Evolutionary conservation across 2,888 invertebrate species (phyloP), one percentile per base, ranked within the genome.

Genomic region (Phyllotreta cruciferae): DNA sequence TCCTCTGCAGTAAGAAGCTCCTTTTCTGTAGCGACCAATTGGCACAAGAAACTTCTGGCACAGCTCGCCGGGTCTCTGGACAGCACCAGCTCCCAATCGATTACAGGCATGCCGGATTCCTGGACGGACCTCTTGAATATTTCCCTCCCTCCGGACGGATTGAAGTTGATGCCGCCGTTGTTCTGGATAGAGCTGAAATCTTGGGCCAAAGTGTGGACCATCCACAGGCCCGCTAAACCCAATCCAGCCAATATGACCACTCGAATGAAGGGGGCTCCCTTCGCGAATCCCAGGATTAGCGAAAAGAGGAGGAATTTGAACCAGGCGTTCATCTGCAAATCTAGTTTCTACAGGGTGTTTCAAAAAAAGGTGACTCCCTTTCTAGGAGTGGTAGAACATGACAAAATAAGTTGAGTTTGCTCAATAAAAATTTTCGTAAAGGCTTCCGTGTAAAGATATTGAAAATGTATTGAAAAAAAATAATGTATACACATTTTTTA

Each of bases 171-270:
- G 14, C 50, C 38, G 7, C 54, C 47, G 13, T 41, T 57, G 14
- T 68, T 71, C 58, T 67, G 66, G 35, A 82, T 81, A 62, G 77
- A 77, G 65, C 77, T 77, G 70, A 79, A 82, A 70, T 83, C 82
- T 69, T 81, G 79, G 2, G 82, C 82, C 41, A 83, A 72, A 42
- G 77, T 77, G 60, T 83, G 83, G 38, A 83, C 71, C 79, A 83
- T 79, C 79, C 81, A 84, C 66, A 84, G 69, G 8, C 83, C 83
- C 9, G 79, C 80, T 56, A 84, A 73, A 9, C 83, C 83, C 58
- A 82, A 70, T 8, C 77, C 77, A 6, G 81, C 81, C 62, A 83
- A 68, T 39, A 83, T 66, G 8, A 81, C 76, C 39, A 83, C 60
- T 66, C 78, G 75, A 39, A 83, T 74, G 67, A 82, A 78, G 69